These are phyloP conservation scores for Ptychochromis oligacanthus DNA, from an alignment of 2,113 vertebrate genomes.

Conservation along the genomic window DNA sequence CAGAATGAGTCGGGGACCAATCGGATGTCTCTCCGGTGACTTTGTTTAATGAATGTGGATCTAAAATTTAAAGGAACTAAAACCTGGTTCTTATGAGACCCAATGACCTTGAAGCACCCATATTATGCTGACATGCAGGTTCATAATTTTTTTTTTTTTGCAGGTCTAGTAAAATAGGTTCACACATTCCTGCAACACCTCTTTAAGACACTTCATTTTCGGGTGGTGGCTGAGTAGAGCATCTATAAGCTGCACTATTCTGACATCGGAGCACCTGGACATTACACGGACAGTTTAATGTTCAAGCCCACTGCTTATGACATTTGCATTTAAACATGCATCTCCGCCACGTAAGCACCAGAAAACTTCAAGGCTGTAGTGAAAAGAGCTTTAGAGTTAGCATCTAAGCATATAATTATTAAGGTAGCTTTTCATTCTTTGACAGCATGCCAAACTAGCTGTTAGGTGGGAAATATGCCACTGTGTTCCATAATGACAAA, in stretches of 20 bases:
- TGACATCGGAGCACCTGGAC: neutral
- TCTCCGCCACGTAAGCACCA: too few relatives aligned
- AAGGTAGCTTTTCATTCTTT: too few relatives aligned
- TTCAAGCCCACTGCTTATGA: neutral
- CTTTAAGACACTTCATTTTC: neutral
- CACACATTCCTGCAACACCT: neutral
- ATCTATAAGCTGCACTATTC: neutral
- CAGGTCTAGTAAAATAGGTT: neutral
- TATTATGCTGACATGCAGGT: neutral
- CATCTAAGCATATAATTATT: too few relatives aligned
- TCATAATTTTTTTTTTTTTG: neutral
- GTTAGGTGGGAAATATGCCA: too few relatives aligned
- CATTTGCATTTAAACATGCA: too few relatives aligned
- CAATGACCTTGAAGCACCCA: accelerated
- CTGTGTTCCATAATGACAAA: too few relatives aligned
- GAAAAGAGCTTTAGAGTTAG: too few relatives aligned
- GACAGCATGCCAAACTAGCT: too few relatives aligned
- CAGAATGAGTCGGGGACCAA: neutral
- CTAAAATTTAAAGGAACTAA: too few relatives aligned
- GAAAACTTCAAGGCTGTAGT: too few relatives aligned
- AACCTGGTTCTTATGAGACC: accelerated
- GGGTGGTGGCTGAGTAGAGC: neutral
- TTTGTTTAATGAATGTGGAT: neutral
- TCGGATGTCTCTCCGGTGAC: neutral
- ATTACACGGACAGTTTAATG: neutral